A percentile compares a stretch with the other conserved stretches of the same genome.
phyloP scores from a whole-genome alignment of 2,888 invertebrate genomes.

The Ctena decussata region DNA sequence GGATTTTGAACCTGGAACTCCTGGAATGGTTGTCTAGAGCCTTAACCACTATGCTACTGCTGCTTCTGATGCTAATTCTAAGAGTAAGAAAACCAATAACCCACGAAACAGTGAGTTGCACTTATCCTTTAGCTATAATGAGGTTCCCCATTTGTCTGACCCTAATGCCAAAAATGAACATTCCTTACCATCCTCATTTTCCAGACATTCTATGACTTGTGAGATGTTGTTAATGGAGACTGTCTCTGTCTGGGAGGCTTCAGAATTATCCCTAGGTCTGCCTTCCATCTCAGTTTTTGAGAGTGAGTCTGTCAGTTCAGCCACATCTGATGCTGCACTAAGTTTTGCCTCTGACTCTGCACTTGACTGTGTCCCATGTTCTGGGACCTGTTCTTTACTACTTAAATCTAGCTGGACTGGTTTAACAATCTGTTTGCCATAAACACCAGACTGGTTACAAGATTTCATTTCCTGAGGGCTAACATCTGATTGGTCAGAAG shows the following conservation, averaged over 20 bases:
- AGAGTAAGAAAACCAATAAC: too few relatives aligned
- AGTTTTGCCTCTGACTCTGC: background rate
- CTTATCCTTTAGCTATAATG: too few relatives aligned
- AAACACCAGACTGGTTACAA: background rate
- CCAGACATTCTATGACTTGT: constrained; percentile 48
- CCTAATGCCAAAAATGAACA: too few relatives aligned
- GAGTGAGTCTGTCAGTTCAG: background rate
- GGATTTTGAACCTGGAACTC: too few relatives aligned
- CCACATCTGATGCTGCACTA: background rate
- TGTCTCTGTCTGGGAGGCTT: constrained; percentile 18
- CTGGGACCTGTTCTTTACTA: background rate
- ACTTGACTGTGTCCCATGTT: background rate
- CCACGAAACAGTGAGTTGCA: too few relatives aligned
- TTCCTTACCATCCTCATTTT: constrained; percentile 48
- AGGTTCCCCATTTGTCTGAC: too few relatives aligned
- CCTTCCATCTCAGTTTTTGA: background rate
- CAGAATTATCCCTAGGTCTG: background rate
- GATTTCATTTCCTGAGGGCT: background rate
- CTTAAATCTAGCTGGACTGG: background rate
- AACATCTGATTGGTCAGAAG: background rate
- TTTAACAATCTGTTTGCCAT: background rate
- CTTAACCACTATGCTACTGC: too few relatives aligned
- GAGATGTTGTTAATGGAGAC: constrained; percentile 56
- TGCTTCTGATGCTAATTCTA: too few relatives aligned
- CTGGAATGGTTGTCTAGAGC: too few relatives aligned